These are phyloP conservation scores for Dissostichus mawsoni DNA, from an alignment of 2,113 vertebrate genomes.

Conservation along the genomic window DNA sequence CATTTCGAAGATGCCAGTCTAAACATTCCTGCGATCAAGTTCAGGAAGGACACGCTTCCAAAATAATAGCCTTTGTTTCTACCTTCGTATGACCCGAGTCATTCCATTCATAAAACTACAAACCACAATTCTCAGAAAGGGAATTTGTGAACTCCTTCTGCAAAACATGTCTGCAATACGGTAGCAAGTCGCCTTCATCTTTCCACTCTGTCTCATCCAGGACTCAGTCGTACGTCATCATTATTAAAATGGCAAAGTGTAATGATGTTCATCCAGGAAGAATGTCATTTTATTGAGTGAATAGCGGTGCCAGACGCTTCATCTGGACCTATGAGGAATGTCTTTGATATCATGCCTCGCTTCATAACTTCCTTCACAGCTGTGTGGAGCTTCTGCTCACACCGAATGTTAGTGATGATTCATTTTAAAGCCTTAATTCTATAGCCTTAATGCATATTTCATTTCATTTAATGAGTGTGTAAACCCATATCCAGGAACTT, in stretches of 20 bases:
- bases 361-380: constrained; percentile 53
- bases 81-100: constrained; percentile 37
- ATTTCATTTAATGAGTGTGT: constrained; percentile 22
- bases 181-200: constrained; percentile 9
- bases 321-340: constrained; percentile 45
- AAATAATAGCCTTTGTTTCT: constrained; percentile 21
- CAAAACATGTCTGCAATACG: background rate
- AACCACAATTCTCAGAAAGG: constrained; percentile 3
- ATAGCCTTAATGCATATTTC: constrained; percentile 58
- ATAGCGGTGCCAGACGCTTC: too few relatives aligned
- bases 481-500: constrained; percentile 13
- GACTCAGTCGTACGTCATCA: constrained; percentile 12
- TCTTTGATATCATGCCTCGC: constrained; percentile 54
- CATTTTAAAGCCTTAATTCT: constrained; percentile 65
- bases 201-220: background rate
- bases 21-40: constrained; percentile 60
- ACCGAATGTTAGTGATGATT: constrained; percentile 40
- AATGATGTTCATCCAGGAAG: constrained; percentile 41
- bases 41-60: constrained; percentile 45
- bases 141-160: constrained; percentile 7
- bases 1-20: constrained; percentile 56
- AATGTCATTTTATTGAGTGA: constrained; percentile 50
- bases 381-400: constrained; percentile 35
- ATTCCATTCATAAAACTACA: constrained; percentile 55
- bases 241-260: constrained; percentile 8